Evolutionary conservation across 1,140 invertebrate species (phyloP), one percentile per base, ranked within the genome.

Genomic region (Pseudomyrmex pallidus): DNA sequence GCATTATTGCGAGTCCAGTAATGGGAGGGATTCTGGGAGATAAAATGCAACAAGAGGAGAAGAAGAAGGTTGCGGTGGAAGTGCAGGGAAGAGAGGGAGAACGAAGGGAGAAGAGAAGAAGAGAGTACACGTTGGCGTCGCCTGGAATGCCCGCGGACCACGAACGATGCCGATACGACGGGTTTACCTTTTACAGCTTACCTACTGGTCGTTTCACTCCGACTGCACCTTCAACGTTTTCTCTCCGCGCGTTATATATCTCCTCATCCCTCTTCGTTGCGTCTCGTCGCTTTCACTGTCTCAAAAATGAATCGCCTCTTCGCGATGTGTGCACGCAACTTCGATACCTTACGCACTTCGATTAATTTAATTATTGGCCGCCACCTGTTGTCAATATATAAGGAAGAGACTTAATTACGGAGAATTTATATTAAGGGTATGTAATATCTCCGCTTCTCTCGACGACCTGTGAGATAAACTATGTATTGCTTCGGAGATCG

Each of bases 181-280:
- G 89, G 91, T 91, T 93, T 91, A 90, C 92, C 90, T 92, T 92
- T 92, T 93, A 93, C 90, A 92, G 91, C 82, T 88, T 90, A 90
- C 90, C 90, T 92, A 91, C 92, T 89, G 91, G 90, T 90, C 88
- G 92, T 92, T 92, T 91, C 91, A 91, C 88, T 90, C 84, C 83
- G 74, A 87, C 86, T 82, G 84, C 68, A 82, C 87, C 84, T 86
- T 88, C 80, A 62, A 76, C 84, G 25, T 35, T 35, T 35, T 35
- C 35, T 35, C 35, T 86, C 83, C 63, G 17, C 72, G 80, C 82
- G 62, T 83, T 83, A 78, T 78, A 57, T 72, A 52, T 57, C 74
- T 64, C 44, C 50, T 61, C 35, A 80, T 70, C 64, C 56, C 67
- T 17, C 48, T 25, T 48, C 54, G 17, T 46, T 48, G 15, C 70